A percentile compares a stretch with the other conserved stretches of the same genome.
Evolutionary conservation across 1,140 invertebrate species (phyloP).

Genomic region (Intoshia linei): DNA sequence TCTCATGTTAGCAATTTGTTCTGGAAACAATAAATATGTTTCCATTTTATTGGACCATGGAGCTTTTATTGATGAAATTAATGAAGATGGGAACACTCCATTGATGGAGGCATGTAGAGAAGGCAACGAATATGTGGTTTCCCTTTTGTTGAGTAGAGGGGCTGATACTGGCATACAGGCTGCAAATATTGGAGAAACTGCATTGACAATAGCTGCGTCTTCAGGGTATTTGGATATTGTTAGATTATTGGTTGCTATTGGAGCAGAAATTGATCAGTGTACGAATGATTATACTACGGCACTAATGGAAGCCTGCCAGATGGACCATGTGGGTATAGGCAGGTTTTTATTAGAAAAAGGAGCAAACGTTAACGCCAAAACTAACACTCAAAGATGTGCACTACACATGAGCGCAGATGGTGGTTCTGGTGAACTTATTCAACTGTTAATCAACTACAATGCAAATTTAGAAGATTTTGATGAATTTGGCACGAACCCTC

Average conservation of each 20-base stretch:
- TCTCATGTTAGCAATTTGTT: conserved; percentile 75
- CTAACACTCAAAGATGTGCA: no score
- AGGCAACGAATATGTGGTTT: conserved; percentile 90
- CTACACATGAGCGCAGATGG: no score
- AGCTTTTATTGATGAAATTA: conserved; percentile 88
- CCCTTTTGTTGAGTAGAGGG: conserved; percentile 45
- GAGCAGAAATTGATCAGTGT: conserved; percentile 66
- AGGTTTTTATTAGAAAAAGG: conserved; percentile 20
- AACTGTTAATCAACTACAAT: no score
- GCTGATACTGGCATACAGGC: conserved; percentile 89
- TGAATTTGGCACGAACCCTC: no score
- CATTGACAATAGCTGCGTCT: conserved; percentile 71
- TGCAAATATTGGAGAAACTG: conserved; percentile 81
- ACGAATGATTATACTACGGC: conserved; percentile 86
- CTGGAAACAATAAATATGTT: conserved; percentile 78
- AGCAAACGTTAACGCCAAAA: conserved; percentile 4
- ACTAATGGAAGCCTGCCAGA: conserved; percentile 83
- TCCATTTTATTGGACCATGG: conserved; percentile 60
- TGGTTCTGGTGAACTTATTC: no score
- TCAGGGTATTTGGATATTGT: conserved; percentile 87
- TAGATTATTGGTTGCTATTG: conserved; percentile 66
- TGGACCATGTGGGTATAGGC: conserved; percentile 70
- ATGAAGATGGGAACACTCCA: conserved; percentile 98
- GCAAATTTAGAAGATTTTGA: no score
- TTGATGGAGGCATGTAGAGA: conserved; percentile 67